Percentiles rank a stretch among this genome's conserved stretches.
Evolutionary conservation across 2,797 vertebrate species (phyloP).

Genomic region (Enteromius viviparus): DNA sequence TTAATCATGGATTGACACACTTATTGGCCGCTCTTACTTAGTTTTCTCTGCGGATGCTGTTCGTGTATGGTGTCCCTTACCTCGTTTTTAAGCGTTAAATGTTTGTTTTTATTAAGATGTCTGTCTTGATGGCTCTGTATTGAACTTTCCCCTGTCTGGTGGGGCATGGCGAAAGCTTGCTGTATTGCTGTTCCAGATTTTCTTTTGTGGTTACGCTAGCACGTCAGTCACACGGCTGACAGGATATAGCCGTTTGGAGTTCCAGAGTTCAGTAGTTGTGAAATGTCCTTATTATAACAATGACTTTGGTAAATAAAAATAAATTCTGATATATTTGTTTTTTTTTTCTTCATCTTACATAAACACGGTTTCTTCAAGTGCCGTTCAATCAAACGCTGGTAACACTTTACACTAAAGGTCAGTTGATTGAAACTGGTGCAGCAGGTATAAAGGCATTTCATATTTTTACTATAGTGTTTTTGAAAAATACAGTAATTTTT

Average conservation of each 20-base stretch:
- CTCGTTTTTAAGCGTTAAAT: slow-evolving; percentile 61
- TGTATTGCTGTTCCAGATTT: slow-evolving; percentile 47
- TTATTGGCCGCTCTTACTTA: slow-evolving; percentile 43
- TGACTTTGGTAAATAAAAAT: slow-evolving; percentile 72
- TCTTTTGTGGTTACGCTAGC: slow-evolving; percentile 57
- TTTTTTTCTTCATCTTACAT: background rate
- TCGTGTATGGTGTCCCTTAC: slow-evolving; percentile 54
- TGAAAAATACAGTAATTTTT: background rate
- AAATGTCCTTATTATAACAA: slow-evolving; percentile 74
- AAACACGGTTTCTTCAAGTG: background rate
- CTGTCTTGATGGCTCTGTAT: slow-evolving; percentile 51
- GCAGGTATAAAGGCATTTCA: background rate
- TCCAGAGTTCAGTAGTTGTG: slow-evolving; percentile 70
- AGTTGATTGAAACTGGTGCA: background rate
- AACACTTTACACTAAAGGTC: background rate
- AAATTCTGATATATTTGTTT: slow-evolving; percentile 6
- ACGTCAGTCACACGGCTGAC: slow-evolving; percentile 44
- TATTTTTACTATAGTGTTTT: background rate
- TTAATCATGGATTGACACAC: slow-evolving; percentile 62
- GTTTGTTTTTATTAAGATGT: slow-evolving; percentile 58
- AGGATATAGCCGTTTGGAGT: slow-evolving; percentile 62
- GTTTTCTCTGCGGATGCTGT: slow-evolving; percentile 54
- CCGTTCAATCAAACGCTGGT: background rate
- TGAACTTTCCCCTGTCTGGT: slow-evolving; percentile 33
- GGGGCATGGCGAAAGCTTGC: slow-evolving; percentile 42